phyloP scores from a whole-genome alignment of 2,113 vertebrate genomes.

The Falco punctatus region DNA sequence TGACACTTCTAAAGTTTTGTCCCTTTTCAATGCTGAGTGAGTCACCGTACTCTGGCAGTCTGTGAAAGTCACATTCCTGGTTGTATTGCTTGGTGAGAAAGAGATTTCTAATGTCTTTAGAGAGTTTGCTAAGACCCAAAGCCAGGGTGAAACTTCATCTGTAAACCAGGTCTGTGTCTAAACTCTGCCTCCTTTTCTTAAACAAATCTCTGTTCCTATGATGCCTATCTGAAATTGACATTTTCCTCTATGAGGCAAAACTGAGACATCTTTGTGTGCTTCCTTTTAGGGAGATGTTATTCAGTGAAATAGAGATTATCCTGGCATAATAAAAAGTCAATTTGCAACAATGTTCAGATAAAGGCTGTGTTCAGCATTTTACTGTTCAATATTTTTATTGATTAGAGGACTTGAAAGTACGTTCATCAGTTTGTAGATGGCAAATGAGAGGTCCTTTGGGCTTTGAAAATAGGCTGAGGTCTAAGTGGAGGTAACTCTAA shows the following conservation, averaged over 20 bases:
- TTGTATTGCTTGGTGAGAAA: background rate
- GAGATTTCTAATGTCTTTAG: background rate
- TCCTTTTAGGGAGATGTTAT: background rate
- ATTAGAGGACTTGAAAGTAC: background rate
- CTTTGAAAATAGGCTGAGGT: background rate
- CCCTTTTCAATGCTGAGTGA: background rate
- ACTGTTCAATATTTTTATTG: background rate
- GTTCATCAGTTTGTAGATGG: background rate
- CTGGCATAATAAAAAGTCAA: background rate
- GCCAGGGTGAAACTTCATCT: background rate
- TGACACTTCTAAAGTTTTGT: background rate
- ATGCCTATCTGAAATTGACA: background rate
- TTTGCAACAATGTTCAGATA: background rate
- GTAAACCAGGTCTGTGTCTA: background rate
- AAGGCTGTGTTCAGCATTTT: background rate
- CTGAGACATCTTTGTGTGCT: background rate
- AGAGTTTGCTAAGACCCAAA: background rate
- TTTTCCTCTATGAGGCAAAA: background rate
- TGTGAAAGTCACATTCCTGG: conserved; percentile 11
- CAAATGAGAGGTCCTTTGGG: background rate
- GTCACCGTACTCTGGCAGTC: background rate
- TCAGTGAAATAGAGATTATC: background rate
- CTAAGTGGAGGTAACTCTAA: background rate
- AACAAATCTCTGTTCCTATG: background rate
- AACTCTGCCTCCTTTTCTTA: background rate